These are phyloP conservation scores for Pantala flavescens DNA, from an alignment of 1,140 invertebrate genomes.

Conservation along the genomic window DNA sequence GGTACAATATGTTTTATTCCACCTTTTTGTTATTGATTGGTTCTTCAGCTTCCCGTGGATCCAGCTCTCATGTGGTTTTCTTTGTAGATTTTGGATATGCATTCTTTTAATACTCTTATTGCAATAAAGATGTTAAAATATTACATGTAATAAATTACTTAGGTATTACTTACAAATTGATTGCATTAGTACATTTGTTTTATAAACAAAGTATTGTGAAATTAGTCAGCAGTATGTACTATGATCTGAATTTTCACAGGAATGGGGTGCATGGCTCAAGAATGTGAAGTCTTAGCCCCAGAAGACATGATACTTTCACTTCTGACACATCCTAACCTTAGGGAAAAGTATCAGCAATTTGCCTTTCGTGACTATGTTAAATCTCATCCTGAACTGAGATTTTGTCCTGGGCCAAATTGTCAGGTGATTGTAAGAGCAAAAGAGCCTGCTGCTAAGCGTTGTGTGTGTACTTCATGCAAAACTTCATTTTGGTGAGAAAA, in stretches of 20 bases:
- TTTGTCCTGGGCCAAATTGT: conserved; percentile 96
- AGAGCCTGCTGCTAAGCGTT: conserved; percentile 66
- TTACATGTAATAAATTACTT: too few species aligned
- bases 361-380: conserved; percentile 94
- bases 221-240: too few species aligned
- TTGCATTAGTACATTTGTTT: too few species aligned
- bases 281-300: conserved; percentile 82
- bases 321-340: conserved; percentile 62
- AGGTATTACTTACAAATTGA: too few species aligned
- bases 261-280: conserved; percentile 93
- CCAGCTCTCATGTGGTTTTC: too few species aligned
- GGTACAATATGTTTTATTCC: too few species aligned
- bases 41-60: too few species aligned
- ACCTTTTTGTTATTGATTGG: too few species aligned
- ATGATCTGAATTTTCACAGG: conserved; percentile 41
- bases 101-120: too few species aligned
- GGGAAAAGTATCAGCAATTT: conserved; percentile 90
- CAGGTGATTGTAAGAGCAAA: conserved; percentile 69
- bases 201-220: too few species aligned
- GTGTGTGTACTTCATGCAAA: conserved; percentile 66
- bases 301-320: conserved; percentile 91
- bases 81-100: too few species aligned
- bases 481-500: conserved; percentile 63
- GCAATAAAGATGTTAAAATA: too few species aligned
- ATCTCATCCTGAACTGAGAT: conserved; percentile 78